A percentile compares a stretch with the other conserved stretches of the same genome.
Evolutionary conservation across 37 sponge, comb jelly and placozoan genomes (phyloP).

Genomic region (Theonella swinhoei): DNA sequence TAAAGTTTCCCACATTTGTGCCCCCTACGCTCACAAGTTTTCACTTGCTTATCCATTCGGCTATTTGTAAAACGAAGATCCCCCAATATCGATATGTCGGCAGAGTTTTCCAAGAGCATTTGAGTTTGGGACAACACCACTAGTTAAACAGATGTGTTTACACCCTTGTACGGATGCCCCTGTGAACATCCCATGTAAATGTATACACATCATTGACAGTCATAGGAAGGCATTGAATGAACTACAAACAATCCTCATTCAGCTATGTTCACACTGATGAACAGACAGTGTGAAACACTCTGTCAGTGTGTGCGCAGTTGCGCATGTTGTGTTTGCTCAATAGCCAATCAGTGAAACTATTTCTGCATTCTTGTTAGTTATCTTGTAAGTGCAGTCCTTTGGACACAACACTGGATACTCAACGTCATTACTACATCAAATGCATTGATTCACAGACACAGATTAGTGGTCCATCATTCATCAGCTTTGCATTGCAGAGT

Average conservation of each 20-base stretch:
- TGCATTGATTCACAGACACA: too few relatives aligned
- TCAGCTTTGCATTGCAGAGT: too few relatives aligned
- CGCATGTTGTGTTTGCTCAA: too few relatives aligned
- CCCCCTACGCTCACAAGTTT: neutral
- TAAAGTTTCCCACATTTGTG: neutral
- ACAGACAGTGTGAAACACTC: neutral
- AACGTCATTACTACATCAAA: too few relatives aligned
- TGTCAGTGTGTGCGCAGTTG: too few relatives aligned
- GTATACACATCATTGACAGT: neutral
- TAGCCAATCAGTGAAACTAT: too few relatives aligned
- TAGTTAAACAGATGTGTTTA: neutral
- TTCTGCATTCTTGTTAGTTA: too few relatives aligned
- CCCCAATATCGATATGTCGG: neutral
- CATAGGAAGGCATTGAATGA: neutral
- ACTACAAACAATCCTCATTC: neutral
- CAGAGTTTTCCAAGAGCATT: neutral
- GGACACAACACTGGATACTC: too few relatives aligned
- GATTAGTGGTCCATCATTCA: too few relatives aligned
- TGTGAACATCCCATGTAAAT: neutral
- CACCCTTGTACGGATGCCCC: neutral
- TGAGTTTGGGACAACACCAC: neutral
- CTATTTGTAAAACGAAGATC: neutral
- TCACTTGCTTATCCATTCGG: neutral
- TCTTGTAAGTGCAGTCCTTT: too few relatives aligned
- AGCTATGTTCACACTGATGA: neutral